Conservation (phyloP, 64 coral and sea anemone genomes). For the Montipora sp. region DNA sequence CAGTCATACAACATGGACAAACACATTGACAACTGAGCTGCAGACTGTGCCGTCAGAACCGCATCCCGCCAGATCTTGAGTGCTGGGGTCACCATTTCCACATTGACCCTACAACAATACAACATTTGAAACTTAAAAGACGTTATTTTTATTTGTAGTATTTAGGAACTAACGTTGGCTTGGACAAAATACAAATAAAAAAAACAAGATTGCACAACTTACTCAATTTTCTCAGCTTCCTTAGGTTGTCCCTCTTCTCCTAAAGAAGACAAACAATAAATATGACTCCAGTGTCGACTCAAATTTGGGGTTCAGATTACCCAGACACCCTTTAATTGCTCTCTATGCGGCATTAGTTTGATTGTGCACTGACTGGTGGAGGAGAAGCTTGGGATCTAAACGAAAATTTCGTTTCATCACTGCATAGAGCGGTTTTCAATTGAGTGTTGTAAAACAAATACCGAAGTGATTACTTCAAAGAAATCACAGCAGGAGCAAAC, state of each 20-base stretch:
- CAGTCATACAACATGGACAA: slow-evolving; percentile 79
- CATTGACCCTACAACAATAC: not conserved
- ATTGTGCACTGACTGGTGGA: no score
- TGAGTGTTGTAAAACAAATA: no score
- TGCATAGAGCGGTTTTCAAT: no score
- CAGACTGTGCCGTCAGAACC: slow-evolving; percentile 69
- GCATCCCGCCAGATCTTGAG: slow-evolving; percentile 87
- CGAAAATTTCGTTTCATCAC: no score
- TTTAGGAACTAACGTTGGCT: not conserved
- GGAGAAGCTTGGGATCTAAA: no score
- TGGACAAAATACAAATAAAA: not conserved
- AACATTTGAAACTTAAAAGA: not conserved
- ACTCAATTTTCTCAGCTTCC: slow-evolving; percentile 33
- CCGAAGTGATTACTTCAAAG: no score
- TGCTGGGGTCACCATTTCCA: slow-evolving; percentile 71
- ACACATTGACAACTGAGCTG: slow-evolving; percentile 90
- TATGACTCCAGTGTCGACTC: no score
- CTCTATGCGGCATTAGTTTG: no score
- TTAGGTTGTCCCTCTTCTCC: slow-evolving; percentile 20
- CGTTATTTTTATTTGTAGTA: not conserved
- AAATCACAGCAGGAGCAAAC: no score
- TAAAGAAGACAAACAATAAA: not conserved
- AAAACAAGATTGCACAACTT: not conserved
- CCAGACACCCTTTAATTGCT: no score
- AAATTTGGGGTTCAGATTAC: no score